A percentile compares a stretch with the other conserved stretches of the same genome.
These are phyloP conservation scores for Sapayoa aenigma DNA, from an alignment of 2,113 vertebrate genomes.

Conservation along the genomic window DNA sequence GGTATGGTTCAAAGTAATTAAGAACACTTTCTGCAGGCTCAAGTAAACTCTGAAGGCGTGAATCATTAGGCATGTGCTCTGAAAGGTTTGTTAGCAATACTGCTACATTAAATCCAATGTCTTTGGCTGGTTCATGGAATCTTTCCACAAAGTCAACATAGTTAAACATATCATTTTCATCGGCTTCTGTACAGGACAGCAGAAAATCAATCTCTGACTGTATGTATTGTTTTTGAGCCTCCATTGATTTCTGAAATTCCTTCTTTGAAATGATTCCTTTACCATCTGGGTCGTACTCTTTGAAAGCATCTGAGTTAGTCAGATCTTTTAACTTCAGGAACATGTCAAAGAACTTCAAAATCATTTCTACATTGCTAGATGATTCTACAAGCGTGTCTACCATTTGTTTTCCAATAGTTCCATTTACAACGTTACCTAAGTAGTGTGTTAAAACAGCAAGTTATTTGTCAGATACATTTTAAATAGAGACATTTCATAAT, in stretches of 20 bases:
- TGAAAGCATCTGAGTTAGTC: constrained; percentile 93
- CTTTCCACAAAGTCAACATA: constrained; percentile 93
- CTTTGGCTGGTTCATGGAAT: constrained; percentile 96
- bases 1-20: constrained; percentile 93
- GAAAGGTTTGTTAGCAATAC: constrained; percentile 94
- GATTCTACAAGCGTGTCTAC: constrained; percentile 97
- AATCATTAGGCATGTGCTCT: constrained; percentile 95
- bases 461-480: not conserved
- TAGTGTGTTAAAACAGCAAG: constrained; percentile 24
- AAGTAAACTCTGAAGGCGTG: constrained; percentile 88
- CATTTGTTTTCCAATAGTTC: constrained; percentile 99
- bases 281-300: constrained; percentile 89
- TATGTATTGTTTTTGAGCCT: constrained; percentile 95
- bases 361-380: constrained; percentile 98
- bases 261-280: constrained; percentile 97
- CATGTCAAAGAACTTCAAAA: constrained; percentile 99
- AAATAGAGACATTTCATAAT: not conserved
- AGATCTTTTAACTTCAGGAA: constrained; percentile 98
- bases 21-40: constrained; percentile 92
- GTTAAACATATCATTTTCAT: constrained; percentile 98
- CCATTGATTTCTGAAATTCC: constrained; percentile 99
- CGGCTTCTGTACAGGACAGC: constrained; percentile 91
- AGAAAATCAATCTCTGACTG: constrained; percentile 96
- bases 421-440: constrained; percentile 96
- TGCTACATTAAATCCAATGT: constrained; percentile 96